phyloP scores from a whole-genome alignment of 2,888 invertebrate genomes.

The Capitulum mitella region DNA sequence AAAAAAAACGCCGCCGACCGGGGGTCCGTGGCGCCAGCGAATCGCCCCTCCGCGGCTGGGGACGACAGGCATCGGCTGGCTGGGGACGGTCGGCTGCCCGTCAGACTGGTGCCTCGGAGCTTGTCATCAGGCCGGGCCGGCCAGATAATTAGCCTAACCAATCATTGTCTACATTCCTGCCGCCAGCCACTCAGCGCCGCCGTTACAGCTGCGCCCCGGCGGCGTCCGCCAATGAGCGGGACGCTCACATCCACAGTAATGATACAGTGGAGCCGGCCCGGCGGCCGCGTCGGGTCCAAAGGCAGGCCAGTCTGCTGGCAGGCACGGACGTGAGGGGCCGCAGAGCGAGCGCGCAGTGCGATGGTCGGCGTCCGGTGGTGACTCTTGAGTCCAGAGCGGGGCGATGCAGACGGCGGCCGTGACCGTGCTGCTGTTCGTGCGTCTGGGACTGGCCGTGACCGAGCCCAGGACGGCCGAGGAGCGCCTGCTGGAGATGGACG shows the following conservation, averaged over 20 bases:
- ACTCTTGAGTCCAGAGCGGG: neutral
- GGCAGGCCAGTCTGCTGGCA: neutral
- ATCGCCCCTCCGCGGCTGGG: neutral
- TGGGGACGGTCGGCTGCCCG: slow-evolving; percentile 7
- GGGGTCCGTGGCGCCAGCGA: too few species aligned
- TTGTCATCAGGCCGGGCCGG: slow-evolving; percentile 7
- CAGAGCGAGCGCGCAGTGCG: too few species aligned
- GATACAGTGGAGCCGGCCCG: slow-evolving; percentile 15
- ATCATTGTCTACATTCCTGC: slow-evolving; percentile 16
- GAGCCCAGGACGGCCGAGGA: neutral
- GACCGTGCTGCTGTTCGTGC: neutral
- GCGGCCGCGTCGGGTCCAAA: neutral
- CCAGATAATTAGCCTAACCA: slow-evolving; percentile 25
- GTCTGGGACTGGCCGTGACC: neutral
- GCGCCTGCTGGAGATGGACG: neutral
- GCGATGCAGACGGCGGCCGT: neutral
- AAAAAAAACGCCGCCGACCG: too few species aligned
- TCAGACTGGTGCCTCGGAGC: slow-evolving; percentile 17
- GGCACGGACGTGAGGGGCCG: neutral
- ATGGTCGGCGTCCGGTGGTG: neutral
- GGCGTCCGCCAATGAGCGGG: neutral
- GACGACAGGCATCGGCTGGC: neutral
- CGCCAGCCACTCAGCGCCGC: neutral
- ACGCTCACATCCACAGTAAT: neutral
- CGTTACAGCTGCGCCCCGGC: neutral